These are phyloP conservation scores for Coendou prehensilis DNA, from an alignment of 2,797 vertebrate species.

Conservation along the genomic window DNA sequence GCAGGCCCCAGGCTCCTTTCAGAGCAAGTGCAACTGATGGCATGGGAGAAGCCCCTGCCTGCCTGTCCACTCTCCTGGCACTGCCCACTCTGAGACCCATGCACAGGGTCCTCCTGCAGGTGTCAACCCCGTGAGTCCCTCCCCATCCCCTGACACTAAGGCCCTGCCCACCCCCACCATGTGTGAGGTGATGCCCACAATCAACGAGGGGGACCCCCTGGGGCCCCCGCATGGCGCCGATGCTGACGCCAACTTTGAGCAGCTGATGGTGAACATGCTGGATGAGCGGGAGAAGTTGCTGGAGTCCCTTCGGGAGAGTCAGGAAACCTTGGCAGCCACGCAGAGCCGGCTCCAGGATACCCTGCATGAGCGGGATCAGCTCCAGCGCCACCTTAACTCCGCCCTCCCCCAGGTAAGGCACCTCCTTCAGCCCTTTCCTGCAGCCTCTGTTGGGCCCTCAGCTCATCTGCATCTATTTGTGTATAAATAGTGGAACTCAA, in stretches of 20 bases:
- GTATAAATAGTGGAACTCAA: not conserved
- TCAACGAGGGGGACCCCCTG: conserved; percentile 96
- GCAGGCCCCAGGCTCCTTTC: conserved; percentile 35
- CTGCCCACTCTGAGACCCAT: conserved; percentile 63
- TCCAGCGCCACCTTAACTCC: conserved; percentile 97
- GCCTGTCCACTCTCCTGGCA: conserved; percentile 45
- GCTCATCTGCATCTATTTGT: not conserved
- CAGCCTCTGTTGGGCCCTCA: not conserved
- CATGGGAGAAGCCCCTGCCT: conserved; percentile 61
- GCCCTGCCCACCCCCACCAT: conserved; percentile 90
- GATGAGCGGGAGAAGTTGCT: conserved; percentile 98
- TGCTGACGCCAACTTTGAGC: conserved; percentile 97
- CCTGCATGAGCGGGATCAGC: conserved; percentile 96
- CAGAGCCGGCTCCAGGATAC: conserved; percentile 97
- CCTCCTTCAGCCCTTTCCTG: not conserved
- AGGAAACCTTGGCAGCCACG: conserved; percentile 95
- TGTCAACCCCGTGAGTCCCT: conserved; percentile 66
- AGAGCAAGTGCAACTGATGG: conserved; percentile 74
- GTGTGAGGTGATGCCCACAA: conserved; percentile 99
- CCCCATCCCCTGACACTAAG: conserved; percentile 56
- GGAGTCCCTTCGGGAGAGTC: conserved; percentile 97
- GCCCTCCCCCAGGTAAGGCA: conserved; percentile 97
- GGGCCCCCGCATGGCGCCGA: conserved; percentile 94
- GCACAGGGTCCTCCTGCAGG: not conserved
- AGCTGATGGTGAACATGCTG: conserved; percentile 99